Evolutionary conservation across 2,888 invertebrate genomes (phyloP), one percentile per base, ranked within the genome.

Genomic region (Mimachlamys varia): DNA sequence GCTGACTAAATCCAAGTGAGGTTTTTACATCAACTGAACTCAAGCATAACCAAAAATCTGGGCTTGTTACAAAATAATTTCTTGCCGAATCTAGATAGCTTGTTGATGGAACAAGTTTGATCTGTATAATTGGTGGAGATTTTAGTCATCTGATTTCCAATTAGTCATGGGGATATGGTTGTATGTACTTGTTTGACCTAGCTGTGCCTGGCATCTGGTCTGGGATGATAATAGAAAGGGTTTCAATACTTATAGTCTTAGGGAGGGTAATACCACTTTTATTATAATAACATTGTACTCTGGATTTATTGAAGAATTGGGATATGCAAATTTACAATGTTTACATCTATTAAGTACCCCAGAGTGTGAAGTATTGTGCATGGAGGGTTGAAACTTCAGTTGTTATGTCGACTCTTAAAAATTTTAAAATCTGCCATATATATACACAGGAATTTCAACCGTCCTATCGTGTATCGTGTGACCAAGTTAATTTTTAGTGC

Each of bases 71-170:
- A 76, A 76, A 76, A 76, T 76, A 27, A 76, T 76, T 76, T 33
- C 76, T 76, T 76, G 76, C 76, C 15, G 15, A 12, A 33, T 76
- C 76, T 76, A 27, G 76, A 76, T 76, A 33, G 7, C 15, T 76
- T 76, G 76, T 76, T 76, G 76, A 76, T 76, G 33, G 76, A 76
- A 27, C 33, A 76, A 13, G 76, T 76, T 76, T 76, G 76, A 76
- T 76, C 33, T 13, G 76, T 76, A 76, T 76, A 76, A 76, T 76
- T 1, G 76, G 33, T 27, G 33, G 76, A 76, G 76, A 33, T 22
- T 76, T 76, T 27, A 76, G 76, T 76, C 76, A 76, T 76, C 76
- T 76, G 33, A 76, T 76, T 76, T 76, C 76, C 76, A 76, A 76
- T 76, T 76, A 76, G 76, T 76, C 33, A 76, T 33, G 76, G 76